A percentile compares a stretch with the other conserved stretches of the same genome.
Evolutionary conservation across 2,797 vertebrate genomes (phyloP).

Genomic region (Sebastes nivosus): DNA sequence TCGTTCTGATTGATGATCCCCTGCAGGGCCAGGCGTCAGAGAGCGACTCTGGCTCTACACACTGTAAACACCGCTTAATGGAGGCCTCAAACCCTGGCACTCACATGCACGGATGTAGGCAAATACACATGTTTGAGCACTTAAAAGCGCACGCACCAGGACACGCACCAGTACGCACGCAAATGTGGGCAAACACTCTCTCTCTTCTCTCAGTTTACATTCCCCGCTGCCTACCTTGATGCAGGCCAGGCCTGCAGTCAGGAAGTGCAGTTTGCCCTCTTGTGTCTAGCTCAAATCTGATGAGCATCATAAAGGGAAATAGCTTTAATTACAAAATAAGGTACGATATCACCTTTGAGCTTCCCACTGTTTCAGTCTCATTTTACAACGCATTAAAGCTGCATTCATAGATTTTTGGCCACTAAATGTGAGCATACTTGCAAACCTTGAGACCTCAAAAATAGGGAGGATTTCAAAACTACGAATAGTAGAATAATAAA

Average conservation of each 20-base stretch:
- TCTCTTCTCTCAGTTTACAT: conserved; percentile 59
- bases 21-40: conserved; percentile 46
- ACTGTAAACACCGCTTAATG: conserved; percentile 77
- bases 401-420: not conserved
- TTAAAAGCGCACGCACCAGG: conserved; percentile 21
- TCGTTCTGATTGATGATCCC: conserved; percentile 60
- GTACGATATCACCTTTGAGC: not conserved
- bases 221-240: conserved; percentile 46
- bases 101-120: conserved; percentile 31
- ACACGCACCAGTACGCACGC: conserved; percentile 5
- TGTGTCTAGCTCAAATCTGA: not conserved
- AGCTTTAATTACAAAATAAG: not conserved
- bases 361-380: not conserved
- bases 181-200: conserved; percentile 29
- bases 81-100: conserved; percentile 39
- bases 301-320: not conserved
- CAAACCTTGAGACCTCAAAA: no score
- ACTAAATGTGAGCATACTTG: not conserved
- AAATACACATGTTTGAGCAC: conserved; percentile 49
- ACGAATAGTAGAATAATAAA: no score
- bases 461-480: no score
- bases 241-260: conserved; percentile 42
- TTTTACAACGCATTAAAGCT: not conserved
- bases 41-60: conserved; percentile 6
- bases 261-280: conserved; percentile 24